These are phyloP conservation scores for Tricholauxania praeusta DNA, from an alignment of 2,888 invertebrate species.

Conservation along the genomic window DNA sequence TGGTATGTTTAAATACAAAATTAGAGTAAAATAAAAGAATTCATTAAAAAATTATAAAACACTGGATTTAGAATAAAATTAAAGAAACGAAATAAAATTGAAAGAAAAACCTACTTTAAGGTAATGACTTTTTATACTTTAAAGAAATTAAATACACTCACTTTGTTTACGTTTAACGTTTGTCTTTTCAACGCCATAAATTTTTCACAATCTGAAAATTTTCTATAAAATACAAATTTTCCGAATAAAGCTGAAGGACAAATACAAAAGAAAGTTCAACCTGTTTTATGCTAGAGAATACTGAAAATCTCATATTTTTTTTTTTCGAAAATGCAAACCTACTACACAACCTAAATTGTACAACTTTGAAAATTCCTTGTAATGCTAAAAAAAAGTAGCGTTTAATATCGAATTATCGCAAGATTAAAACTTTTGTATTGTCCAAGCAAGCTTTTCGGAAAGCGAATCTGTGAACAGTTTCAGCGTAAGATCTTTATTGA, in stretches of 20 bases:
- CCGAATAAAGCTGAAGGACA: background rate
- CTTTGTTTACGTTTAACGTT: background rate
- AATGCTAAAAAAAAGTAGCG: no score
- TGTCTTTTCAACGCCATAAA: no score
- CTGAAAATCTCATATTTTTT: background rate
- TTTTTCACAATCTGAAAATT: no score
- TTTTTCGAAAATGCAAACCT: background rate
- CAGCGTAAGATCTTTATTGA: no score
- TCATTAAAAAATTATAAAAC: background rate
- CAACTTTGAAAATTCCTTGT: no score
- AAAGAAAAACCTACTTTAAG: background rate
- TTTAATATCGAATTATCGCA: no score
- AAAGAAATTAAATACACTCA: background rate
- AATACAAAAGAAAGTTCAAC: background rate
- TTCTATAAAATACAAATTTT: background rate
- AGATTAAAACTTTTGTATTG: no score
- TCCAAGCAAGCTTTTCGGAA: no score
- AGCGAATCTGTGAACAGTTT: no score
- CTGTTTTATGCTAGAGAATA: background rate
- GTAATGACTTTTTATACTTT: background rate
- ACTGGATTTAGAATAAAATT: background rate
- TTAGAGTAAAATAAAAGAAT: background rate
- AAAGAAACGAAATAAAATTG: background rate
- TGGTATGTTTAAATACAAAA: background rate
- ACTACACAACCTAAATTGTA: background rate